Evolutionary conservation across 2,113 vertebrate genomes (phyloP), one percentile per base, ranked within the genome.

Genomic region (Ascaphus truei): DNA sequence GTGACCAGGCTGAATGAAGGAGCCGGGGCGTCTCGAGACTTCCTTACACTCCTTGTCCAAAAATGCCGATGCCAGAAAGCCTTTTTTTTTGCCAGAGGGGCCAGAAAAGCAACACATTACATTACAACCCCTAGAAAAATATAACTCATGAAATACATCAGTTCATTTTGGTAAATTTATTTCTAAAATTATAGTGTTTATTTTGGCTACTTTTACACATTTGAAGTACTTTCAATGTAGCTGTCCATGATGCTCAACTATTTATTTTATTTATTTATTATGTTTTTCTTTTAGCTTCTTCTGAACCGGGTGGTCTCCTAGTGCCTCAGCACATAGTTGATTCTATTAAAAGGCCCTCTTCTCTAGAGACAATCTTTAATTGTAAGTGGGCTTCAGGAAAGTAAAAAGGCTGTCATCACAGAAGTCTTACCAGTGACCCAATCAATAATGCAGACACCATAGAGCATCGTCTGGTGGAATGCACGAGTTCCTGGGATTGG

Each of bases 301-400:
- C 7, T 9, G 18, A 43, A 15, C 41, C 50, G 31, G 55, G 55
- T 59, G 66, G 66, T 59, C 66, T 68, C 43, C 3, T 60, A 27
- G 25, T 39, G 55, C 43, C 52, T 59, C 7, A 27, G 13, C 31
- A 11, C 41, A 26, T n/a, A 50, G 16, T 16, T 27, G 7, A 29
- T 11, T 47, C 36, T 58, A 7, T 26, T 39, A 20, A 36, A 39
- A 68, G 41, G 31, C 16, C 41, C 10, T 5, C 20, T 45, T 3
- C n/a, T n/a, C n/a, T n/a, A n/a, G n/a, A n/a, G n/a, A n/a, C n/a
- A n/a, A n/a, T n/a, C n/a, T n/a, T n/a, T n/a, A n/a, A n/a, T n/a
- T n/a, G n/a, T n/a, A n/a, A n/a, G n/a, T n/a, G n/a, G n/a, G n/a
- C n/a, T n/a, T n/a, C n/a, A n/a, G n/a, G n/a, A n/a, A n/a, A n/a